Evolutionary conservation across 2,797 vertebrate genomes (phyloP), one percentile per base, ranked within the genome.

Genomic region (Sphenodon punctatus): DNA sequence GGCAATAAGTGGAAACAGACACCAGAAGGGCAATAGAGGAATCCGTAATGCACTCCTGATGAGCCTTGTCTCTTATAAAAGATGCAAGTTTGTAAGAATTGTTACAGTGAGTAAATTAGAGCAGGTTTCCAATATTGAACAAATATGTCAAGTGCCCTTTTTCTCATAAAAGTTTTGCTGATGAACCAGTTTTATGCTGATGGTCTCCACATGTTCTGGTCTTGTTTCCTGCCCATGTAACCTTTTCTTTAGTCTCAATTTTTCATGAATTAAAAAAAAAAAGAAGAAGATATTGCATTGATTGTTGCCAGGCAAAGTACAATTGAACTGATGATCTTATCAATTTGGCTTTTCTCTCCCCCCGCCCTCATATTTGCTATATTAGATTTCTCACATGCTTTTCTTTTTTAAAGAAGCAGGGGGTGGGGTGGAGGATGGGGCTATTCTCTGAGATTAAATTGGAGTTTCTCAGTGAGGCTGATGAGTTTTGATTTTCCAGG

Each of bases 71-170:
- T 89, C 51, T 81, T 75, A 73, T 78, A 90, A 90, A 89, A 87
- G 87, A 89, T 90, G 82, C 87, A 92, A 82, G 75, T 88, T 90
- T 87, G 59, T 71, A 51, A 77, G 75, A 79, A 51, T 42, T 84
- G 38, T 88, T 90, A 84, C n/a, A 81, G 41, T 51, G 39, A 77
- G 80, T 64, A 93, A 93, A 92, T 90, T 92, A 88, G 87, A 89
- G 80, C 75, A 90, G 25, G 76, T 88, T 90, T 90, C 70, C 2
- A 2, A 80, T 93, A 93, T 92, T 93, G 89, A 88, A 91, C 75
- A 91, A 60, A 91, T 92, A 90, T 17, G 42, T 90, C 88, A 91
- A 80, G 16, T 80, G 74, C 41, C 70, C 38, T 87, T 70, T 88
- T 84, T 71, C 77, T 86, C 75, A 75, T 76, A 79, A 74, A 69